Evolutionary conservation across 1,140 invertebrate genomes (phyloP), one percentile per base, ranked within the genome.

Genomic region (Mylabris phalerata): DNA sequence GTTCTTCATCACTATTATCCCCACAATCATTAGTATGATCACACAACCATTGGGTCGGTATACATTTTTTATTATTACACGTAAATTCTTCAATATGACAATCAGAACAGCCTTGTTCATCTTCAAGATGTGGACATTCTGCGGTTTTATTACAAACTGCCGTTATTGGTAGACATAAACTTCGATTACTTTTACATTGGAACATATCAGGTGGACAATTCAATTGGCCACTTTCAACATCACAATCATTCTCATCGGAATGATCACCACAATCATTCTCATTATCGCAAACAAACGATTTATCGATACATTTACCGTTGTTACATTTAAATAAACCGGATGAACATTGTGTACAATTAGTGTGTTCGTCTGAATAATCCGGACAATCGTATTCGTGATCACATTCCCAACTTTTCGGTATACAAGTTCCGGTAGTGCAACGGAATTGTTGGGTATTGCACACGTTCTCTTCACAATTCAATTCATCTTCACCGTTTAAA

Each of bases 401-500:
- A 74, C 92, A 94, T 44, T 80, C 76, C 85, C 87, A 92, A 1
- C 75, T 74, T 11, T 77, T 75, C 0, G 83, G 77, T 39, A 94
- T 88, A 69, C 92, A 95, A 0, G 77, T 73, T 0, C 83, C 82
- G 0, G 70, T 77, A 25, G 79, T 73, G 63, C 85, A 67, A 63
- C 50, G 66, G 55, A 70, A 82, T 68, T 68, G 75, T 73, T 50
- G 75, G 65, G 47, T 71, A 68, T 52, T 25, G 48, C 72, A 74
- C 11, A 60, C 60, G 10, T 45, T 59, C 2, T 55, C 57, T 6
- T 52, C 9, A 58, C 73, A 75, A 42, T 69, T 63, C 43, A 48
- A 67, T 67, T 91, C 88, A 74, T 95, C 93, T 2, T 85, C 85
- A 1, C 78, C 79, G 73, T 92, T 86, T 0, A 78, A 72, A 75